Conservation (phyloP, 1,140 invertebrate genomes). For the Drosophila ercepeae region DNA sequence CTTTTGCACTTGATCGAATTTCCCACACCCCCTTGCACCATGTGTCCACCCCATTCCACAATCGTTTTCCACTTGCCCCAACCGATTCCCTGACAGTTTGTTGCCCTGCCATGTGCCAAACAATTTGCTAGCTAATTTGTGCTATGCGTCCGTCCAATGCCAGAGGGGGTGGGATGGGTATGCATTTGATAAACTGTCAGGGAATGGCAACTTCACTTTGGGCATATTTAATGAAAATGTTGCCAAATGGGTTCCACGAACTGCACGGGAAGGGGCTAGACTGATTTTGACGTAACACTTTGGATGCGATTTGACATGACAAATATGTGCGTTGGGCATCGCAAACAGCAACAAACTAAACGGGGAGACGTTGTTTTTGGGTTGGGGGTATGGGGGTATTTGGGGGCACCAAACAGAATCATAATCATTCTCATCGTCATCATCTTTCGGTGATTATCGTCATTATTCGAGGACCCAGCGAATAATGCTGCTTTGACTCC, state of each 20-base stretch:
- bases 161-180: constrained; percentile 20
- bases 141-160: constrained; percentile 40
- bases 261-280: constrained; percentile 11
- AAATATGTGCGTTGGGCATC: constrained; percentile 77
- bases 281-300: constrained; percentile 79
- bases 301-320: constrained; percentile 82
- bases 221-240: constrained; percentile 82
- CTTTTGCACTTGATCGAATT: constrained; percentile 51
- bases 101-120: constrained; percentile 62
- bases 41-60: background rate
- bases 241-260: constrained; percentile 64
- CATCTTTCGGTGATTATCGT: constrained; percentile 60
- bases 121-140: constrained; percentile 78
- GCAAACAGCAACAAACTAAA: constrained; percentile 46
- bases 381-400: background rate
- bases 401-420: constrained; percentile 25
- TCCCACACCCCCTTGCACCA: background rate
- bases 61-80: background rate
- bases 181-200: constrained; percentile 81
- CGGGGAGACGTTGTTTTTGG: constrained; percentile 3
- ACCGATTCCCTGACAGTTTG: constrained; percentile 36
- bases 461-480: constrained; percentile 43
- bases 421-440: constrained; percentile 49
- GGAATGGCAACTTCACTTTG: constrained; percentile 81
- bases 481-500: constrained; percentile 68